Percentiles rank a stretch among this genome's conserved stretches.
These are phyloP conservation scores for Mellilla xanthometata DNA, from an alignment of 2,888 invertebrate genomes.

Conservation along the genomic window DNA sequence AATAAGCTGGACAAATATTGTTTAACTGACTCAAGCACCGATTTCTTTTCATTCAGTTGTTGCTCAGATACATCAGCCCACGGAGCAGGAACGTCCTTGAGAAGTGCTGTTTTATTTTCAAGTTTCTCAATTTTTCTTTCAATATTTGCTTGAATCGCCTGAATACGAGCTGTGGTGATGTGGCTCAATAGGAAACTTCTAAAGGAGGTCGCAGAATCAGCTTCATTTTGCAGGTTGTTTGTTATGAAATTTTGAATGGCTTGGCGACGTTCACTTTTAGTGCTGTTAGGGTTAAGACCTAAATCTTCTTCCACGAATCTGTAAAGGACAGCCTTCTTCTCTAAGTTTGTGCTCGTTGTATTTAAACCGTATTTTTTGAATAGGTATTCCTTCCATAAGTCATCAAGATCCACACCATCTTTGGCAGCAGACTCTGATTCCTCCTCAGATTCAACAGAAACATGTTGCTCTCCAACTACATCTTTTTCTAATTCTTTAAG, in stretches of 20 bases:
- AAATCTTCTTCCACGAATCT: constrained; percentile 62
- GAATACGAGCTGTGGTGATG: constrained; percentile 54
- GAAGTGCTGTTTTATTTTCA: constrained; percentile 56
- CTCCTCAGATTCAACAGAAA: constrained; percentile 41
- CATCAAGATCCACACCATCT: constrained; percentile 56
- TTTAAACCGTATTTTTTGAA: constrained; percentile 62
- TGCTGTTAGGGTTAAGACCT: constrained; percentile 58
- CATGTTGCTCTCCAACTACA: constrained; percentile 33
- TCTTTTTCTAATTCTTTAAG: constrained; percentile 47
- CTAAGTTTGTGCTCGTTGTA: constrained; percentile 49
- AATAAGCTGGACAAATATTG: constrained; percentile 58
- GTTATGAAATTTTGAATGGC: constrained; percentile 61
- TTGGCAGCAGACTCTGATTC: constrained; percentile 46
- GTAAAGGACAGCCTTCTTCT: constrained; percentile 55
- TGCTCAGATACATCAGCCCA: constrained; percentile 53
- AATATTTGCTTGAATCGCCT: constrained; percentile 52
- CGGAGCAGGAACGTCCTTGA: constrained; percentile 53
- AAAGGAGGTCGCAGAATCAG: constrained; percentile 45
- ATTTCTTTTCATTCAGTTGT: constrained; percentile 55
- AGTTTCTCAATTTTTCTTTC: constrained; percentile 61
- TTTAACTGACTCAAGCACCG: constrained; percentile 53
- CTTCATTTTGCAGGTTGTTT: constrained; percentile 49
- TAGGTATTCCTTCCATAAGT: constrained; percentile 64
- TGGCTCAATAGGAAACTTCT: constrained; percentile 54
- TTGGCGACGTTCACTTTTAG: constrained; percentile 60